Evolutionary conservation across 2,888 invertebrate species (phyloP).

Genomic region (Sialis fuliginosa): DNA sequence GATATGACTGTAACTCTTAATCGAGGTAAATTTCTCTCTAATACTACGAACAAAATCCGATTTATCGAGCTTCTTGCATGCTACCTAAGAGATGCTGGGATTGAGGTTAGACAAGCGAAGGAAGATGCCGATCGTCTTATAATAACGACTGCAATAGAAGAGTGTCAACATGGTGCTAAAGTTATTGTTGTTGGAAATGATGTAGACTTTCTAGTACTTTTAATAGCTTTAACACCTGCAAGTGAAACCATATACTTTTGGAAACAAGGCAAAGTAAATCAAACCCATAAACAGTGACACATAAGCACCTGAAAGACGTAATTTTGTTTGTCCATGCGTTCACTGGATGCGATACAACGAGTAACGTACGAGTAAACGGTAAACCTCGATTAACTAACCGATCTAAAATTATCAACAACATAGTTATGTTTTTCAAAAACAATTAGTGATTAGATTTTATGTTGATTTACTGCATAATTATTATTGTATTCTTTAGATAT

Average conservation of each 20-base stretch:
- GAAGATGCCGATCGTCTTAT: not conserved
- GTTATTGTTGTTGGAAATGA: not conserved
- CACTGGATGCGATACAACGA: too few relatives aligned
- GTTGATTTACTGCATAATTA: too few relatives aligned
- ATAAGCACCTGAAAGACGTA: too few relatives aligned
- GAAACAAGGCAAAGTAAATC: not conserved
- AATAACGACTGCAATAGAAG: not conserved
- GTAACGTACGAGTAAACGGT: too few relatives aligned
- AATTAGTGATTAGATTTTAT: too few relatives aligned
- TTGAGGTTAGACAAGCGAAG: not conserved
- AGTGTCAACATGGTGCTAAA: not conserved
- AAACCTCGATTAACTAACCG: too few relatives aligned
- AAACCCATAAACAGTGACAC: not conserved
- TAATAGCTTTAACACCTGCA: not conserved
- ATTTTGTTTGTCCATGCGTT: too few relatives aligned
- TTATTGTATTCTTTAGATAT: too few relatives aligned
- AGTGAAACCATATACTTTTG: not conserved
- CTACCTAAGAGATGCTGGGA: not conserved
- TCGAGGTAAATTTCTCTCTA: not conserved
- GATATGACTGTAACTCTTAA: not conserved
- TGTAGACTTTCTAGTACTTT: not conserved
- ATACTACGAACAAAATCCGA: not conserved
- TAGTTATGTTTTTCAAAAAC: too few relatives aligned
- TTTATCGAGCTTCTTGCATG: not conserved
- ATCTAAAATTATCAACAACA: too few relatives aligned